Evolutionary conservation across 2,888 invertebrate genomes (phyloP), one percentile per base, ranked within the genome.

Genomic region (Chirona hameri): DNA sequence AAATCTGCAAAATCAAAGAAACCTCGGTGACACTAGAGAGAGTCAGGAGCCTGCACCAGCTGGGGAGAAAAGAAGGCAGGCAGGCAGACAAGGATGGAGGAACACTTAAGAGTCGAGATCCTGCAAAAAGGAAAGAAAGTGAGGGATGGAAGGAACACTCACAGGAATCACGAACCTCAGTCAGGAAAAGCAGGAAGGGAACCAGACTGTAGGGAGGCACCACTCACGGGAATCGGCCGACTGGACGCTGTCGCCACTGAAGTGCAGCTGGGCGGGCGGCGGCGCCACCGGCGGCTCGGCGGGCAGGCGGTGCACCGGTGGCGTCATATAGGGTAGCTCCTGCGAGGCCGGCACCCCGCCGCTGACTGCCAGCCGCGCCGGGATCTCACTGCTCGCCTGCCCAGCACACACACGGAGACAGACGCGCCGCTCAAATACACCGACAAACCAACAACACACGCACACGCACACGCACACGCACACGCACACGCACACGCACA

Each of bases 281-380:
- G 29, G 52, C 27, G 69, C 24, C 60, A n/a, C 60, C 39, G 21
- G 29, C 27, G 69, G 39, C 60, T 46, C 60, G 24, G 46, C 12
- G 46, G 55, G 39, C 31, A 84, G 87, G 87, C 72, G 87, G 86
- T 72, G 88, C 86, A 94, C 88, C 85, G 93, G 95, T 81, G 95
- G 95, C 18, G 95, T 95, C 92, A 95, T 95, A 88, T 95, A 95
- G 0, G 95, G 95, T 87, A 95, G 89, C 87, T 95, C 95, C 87
- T 94, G 94, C 87, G 94, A 95, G 69, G 95, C 95, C 65, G 95
- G 94, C 85, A 95, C 91, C 87, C 93, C 93, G 24, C 95, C 95
- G 83, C 94, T 93, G 86, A 95, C 95, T 12, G 95, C 95, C 81
- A 93, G 93, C 15, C 94, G 94, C n/a, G 95, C 95, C 52, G 94